Evolutionary conservation across 2,113 vertebrate genomes (phyloP).

Genomic region (Prochilodus magdalenae): DNA sequence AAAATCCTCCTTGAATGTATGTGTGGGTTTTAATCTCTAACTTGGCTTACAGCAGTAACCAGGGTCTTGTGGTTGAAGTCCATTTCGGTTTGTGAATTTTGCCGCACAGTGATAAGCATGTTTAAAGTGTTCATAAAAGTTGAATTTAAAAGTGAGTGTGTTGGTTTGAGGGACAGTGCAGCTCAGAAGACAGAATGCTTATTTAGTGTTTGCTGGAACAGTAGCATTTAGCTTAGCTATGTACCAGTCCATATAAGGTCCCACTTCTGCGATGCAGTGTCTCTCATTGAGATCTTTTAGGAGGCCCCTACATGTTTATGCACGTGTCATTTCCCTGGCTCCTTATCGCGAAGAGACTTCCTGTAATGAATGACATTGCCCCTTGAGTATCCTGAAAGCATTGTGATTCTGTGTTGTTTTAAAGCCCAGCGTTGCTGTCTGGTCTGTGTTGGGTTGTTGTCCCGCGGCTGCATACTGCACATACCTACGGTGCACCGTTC

Average conservation of each 20-base stretch:
- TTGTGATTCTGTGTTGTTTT: not conserved
- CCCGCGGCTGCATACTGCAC: not conserved
- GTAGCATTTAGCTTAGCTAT: not conserved
- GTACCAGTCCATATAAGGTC: conserved; percentile 5
- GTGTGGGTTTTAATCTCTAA: too few relatives aligned
- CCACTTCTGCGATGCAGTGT: not conserved
- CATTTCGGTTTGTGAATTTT: not conserved
- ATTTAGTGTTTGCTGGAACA: not conserved
- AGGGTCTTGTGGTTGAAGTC: not conserved
- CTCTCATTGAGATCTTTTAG: not conserved
- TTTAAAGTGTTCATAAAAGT: not conserved
- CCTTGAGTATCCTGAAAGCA: not conserved
- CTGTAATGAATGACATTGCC: not conserved
- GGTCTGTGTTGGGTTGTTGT: not conserved
- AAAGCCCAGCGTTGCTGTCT: not conserved
- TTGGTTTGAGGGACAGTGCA: not conserved
- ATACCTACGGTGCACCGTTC: conserved; percentile 42
- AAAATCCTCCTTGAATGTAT: not conserved
- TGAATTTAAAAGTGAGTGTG: not conserved
- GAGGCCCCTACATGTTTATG: not conserved
- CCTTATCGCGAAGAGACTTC: not conserved
- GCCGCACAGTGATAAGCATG: not conserved
- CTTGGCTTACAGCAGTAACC: too few relatives aligned
- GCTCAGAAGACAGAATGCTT: not conserved
- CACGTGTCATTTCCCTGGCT: not conserved